Conservation (phyloP, 2,888 invertebrate species). For the Leucoma salicis region DNA sequence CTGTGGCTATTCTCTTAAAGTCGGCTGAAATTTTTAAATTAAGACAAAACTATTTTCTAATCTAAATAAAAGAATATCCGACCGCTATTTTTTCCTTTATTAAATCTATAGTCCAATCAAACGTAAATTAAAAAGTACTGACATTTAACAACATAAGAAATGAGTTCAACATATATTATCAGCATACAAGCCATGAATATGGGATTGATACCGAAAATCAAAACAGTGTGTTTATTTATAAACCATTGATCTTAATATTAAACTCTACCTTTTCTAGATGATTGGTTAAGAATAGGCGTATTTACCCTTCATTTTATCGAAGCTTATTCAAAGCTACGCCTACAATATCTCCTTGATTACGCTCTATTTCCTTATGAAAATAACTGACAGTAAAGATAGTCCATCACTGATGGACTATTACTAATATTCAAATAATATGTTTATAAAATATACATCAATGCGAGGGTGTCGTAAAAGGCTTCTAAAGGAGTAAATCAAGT, state of each 20-base stretch:
- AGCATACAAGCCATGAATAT: not conserved
- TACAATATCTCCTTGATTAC: not conserved
- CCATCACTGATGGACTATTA: too few relatives aligned
- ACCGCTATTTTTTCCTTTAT: too few relatives aligned
- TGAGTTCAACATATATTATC: not conserved
- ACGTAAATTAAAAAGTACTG: not conserved
- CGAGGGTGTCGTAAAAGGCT: too few relatives aligned
- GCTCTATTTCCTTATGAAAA: not conserved
- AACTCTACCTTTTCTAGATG: slow-evolving; percentile 5
- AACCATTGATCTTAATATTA: slow-evolving; percentile 18
- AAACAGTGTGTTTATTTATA: slow-evolving; percentile 5
- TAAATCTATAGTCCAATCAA: too few relatives aligned
- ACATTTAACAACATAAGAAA: not conserved
- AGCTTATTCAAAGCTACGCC: slow-evolving; percentile 3
- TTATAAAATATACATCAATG: too few relatives aligned
- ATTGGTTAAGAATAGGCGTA: slow-evolving; percentile 3
- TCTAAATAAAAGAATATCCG: too few relatives aligned
- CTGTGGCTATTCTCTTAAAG: too few relatives aligned
- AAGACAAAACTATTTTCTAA: too few relatives aligned
- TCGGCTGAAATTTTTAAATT: too few relatives aligned
- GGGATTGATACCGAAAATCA: slow-evolving; percentile 1
- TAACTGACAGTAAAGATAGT: too few relatives aligned
- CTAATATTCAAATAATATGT: too few relatives aligned
- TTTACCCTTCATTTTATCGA: slow-evolving; percentile 1
- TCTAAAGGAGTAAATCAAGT: too few relatives aligned